Conservation (phyloP, 2,888 invertebrate genomes). For the Campoletis raptor region DNA sequence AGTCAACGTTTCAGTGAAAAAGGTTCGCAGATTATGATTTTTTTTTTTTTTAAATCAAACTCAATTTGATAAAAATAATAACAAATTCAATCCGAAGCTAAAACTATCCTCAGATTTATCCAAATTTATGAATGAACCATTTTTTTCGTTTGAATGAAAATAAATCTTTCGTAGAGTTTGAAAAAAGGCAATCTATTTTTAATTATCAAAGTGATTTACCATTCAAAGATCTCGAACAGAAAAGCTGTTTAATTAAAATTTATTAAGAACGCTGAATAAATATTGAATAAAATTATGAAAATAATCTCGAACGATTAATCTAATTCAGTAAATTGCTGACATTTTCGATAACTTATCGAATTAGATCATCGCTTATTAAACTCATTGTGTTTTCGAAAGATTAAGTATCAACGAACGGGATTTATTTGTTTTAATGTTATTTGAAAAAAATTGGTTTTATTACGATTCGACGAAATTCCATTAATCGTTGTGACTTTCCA, state of each 20-base stretch:
- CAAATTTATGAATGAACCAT: neutral
- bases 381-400: constrained; percentile 16
- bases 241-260: neutral
- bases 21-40: neutral
- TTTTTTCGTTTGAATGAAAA: neutral
- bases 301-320: neutral
- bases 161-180: neutral
- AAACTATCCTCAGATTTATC: neutral
- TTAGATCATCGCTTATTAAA: constrained; percentile 20
- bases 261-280: neutral
- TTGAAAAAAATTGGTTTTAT: neutral
- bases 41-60: neutral
- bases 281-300: neutral
- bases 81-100: neutral
- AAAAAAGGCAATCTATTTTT: neutral
- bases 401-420: constrained; percentile 17
- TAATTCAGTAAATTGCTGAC: neutral
- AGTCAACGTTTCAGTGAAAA: neutral
- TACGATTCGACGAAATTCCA: constrained; percentile 45
- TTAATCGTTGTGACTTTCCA: constrained; percentile 39
- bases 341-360: constrained; percentile 28
- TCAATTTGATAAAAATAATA: neutral
- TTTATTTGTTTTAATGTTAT: constrained; percentile 4
- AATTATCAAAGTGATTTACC: neutral
- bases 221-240: neutral